Base-by-base conservation (phyloP, 2,797 vertebrate species). In the Lepus oiostolus region DNA sequence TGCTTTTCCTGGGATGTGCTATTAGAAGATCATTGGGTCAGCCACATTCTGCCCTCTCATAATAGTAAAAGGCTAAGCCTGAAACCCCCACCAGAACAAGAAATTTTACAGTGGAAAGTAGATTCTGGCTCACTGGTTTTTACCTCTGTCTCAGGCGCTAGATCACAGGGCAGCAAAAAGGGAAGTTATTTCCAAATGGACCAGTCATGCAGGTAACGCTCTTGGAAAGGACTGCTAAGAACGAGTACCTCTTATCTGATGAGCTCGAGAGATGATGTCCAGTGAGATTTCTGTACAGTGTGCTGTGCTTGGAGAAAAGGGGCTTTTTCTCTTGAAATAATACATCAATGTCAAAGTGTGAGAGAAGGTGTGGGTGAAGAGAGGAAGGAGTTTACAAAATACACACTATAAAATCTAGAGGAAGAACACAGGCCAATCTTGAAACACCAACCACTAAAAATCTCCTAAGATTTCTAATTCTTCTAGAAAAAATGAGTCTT, bases 401-500 rank as follows among this genome's bases (percentile, higher is more conserved):
- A 92, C n/a, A 93, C 54, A 50, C 22, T 96, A 52, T 88, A 92
- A 97, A 96, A 92, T 10, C 10, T 85, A 95, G 54, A 96, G 68
- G 21, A 94, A 32, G 35, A 60, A 16, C 38, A 26, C 79, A 28
- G 90, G 6, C 19, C 47, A 80, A 62, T 80, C n/a, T 89, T 85
- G 90, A 77, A 83, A 91, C 7, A 68, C 1, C 16, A 7, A 28
- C 74, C 82, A 94, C 82, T 77, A 86, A 21, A 94, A 89, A 1
- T 90, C 87, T 93, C 81, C 60, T 81, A n/a, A 16, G 75, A 95
- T 94, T 98, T 97, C 54, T 2, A 30, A 9, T 50, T 11, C 32
- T 89, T 75, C 87, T 91, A 86, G 71, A 75, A 91, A 97, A 94
- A 96, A 95, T 90, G 0, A 92, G 35, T 95, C 82, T 96, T 90